Base-by-base conservation (phyloP, 2,888 invertebrate species). In the Blomia tropicalis region DNA sequence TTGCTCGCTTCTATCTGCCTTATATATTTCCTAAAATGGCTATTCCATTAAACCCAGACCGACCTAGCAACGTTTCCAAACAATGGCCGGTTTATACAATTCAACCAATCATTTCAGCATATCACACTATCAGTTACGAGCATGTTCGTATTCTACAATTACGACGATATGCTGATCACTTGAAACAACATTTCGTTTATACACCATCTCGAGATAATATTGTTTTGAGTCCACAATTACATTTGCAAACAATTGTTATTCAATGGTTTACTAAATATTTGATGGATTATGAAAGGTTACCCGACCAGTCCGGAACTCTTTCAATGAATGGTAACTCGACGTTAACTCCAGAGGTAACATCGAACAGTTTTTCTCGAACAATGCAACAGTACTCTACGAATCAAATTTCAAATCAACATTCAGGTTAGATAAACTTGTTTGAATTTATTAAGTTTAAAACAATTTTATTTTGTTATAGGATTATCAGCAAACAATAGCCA, bases 1-100 rank as follows among this genome's bases (percentile, higher is more conserved):
- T 95, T 72, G 91, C 90, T 75, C 78, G 83, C 63, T 85, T 85
- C 72, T 95, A 93, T 75, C 78, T 95, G 70, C 87, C 85, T 32
- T 81, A 86, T 70, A 84, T 95, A 70, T 91, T 92, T 74, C 91
- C 91, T 1, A 83, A 84, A 71, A 91, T 90, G 67, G 60, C 62
- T 32, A 23, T 32, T n/a, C 43, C 11, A 22, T 19, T 19, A 14
- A 23, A 64, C 51, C 23, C 27, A 17, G 60, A 61, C 14, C 62
- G 51, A 47, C 7, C 11, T 47, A 11, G 11, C 22, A 14, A 19
- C 22, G 14, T 14, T 11, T 14, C 51, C 7, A 47, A 47, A 27
- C 7, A n/a, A 7, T 56, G 56, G 56, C 25, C 25, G 11, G 36
- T 27, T 36, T 56, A 19, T 31, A 56, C 56, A 2, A 36, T 56